phyloP scores from a whole-genome alignment of 2,113 vertebrate species.

The Lycocorax pyrrhopterus region DNA sequence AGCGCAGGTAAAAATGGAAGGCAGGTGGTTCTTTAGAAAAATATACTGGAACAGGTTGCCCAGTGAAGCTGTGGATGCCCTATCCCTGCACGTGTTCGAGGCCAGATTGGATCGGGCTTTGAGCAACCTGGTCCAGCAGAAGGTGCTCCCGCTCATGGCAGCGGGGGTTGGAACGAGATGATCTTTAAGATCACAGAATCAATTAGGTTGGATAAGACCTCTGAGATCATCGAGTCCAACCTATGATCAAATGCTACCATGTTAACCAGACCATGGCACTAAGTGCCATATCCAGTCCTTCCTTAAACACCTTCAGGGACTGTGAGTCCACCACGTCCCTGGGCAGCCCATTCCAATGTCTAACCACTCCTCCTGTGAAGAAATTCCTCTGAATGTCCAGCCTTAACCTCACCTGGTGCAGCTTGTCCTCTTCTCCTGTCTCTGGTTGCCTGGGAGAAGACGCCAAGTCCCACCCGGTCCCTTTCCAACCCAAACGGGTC shows the following conservation, averaged over 20 bases:
- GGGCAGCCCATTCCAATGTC: background rate
- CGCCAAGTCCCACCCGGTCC: no score
- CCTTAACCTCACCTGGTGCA: background rate
- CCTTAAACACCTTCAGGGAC: background rate
- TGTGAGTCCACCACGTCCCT: background rate
- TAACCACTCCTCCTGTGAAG: background rate
- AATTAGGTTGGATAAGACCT: background rate
- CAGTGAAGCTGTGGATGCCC: background rate
- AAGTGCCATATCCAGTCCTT: no score
- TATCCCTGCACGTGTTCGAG: background rate
- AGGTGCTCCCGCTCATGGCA: no score
- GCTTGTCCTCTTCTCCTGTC: background rate
- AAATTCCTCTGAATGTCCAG: background rate
- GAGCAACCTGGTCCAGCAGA: background rate
- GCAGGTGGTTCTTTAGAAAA: background rate
- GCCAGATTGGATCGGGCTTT: background rate
- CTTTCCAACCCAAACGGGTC: background rate
- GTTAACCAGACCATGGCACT: background rate
- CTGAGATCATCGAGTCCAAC: background rate
- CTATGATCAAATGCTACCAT: background rate
- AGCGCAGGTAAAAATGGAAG: no score
- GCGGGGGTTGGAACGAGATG: rapidly evolving
- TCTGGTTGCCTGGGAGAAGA: background rate
- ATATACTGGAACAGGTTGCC: background rate
- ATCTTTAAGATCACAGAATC: background rate